phyloP scores from a whole-genome alignment of 1,140 invertebrate genomes.

The Bombus soroeensis region DNA sequence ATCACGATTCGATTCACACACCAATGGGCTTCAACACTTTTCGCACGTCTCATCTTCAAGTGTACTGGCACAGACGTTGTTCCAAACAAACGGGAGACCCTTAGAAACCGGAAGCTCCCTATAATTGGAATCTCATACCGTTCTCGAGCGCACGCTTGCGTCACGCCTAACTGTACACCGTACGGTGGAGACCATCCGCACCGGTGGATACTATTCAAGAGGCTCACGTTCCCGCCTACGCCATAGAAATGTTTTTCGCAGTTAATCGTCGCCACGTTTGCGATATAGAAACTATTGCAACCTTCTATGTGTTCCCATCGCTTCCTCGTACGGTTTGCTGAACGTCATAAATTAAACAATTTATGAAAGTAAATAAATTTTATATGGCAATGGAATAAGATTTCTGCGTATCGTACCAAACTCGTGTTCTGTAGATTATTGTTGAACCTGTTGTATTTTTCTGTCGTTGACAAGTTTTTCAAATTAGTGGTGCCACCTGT shows the following conservation, averaged over 20 bases:
- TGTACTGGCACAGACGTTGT: constrained; percentile 21
- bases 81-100: constrained; percentile 17
- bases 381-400: too few relatives aligned
- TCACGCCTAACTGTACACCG: constrained; percentile 70
- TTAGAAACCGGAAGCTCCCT: constrained; percentile 65
- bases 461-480: too few relatives aligned
- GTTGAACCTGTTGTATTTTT: too few relatives aligned
- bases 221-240: constrained; percentile 62
- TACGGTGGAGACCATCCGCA: constrained; percentile 45
- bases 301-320: too few relatives aligned
- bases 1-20: not conserved
- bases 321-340: too few relatives aligned
- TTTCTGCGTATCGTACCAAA: not conserved
- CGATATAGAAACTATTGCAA: not conserved
- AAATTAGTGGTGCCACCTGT: not conserved
- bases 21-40: not conserved
- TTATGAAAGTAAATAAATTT: too few relatives aligned
- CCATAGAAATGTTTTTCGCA: constrained; percentile 62
- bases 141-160: constrained; percentile 60
- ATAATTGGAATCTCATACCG: constrained; percentile 64
- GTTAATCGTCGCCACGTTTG: constrained; percentile 44
- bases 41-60: not conserved
- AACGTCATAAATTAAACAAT: too few relatives aligned
- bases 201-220: constrained; percentile 52
- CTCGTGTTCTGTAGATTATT: not conserved